Percentiles rank a stretch among this genome's conserved stretches.
phyloP scores from a whole-genome alignment of 2,797 vertebrate species.

The Myotis myotis region DNA sequence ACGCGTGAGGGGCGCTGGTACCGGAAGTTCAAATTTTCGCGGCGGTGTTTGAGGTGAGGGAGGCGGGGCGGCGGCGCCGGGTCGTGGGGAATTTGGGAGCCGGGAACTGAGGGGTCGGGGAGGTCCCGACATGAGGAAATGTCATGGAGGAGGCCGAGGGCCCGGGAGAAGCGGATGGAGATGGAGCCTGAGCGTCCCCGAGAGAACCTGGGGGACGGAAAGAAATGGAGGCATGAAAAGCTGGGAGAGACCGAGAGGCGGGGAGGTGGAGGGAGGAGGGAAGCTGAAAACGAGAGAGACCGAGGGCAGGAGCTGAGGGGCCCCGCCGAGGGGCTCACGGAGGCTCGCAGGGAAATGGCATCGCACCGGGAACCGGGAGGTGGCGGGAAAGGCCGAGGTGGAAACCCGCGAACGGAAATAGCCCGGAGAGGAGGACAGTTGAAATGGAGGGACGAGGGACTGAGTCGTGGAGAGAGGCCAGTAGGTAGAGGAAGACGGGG shows the following conservation, averaged over 20 bases:
- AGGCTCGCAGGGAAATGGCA: not conserved
- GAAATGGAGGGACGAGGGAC: not conserved
- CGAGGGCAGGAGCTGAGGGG: not conserved
- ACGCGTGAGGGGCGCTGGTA: rapidly evolving
- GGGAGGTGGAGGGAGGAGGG: not conserved
- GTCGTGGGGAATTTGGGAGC: rapidly evolving
- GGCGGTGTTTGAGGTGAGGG: not conserved
- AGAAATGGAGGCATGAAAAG: not conserved
- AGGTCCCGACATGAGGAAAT: not conserved
- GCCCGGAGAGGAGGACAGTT: not conserved
- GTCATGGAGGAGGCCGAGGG: not conserved
- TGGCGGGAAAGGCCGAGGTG: not conserved
- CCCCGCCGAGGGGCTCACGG: not conserved
- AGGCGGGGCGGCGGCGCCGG: rapidly evolving
- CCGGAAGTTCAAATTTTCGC: slow-evolving; percentile 37
- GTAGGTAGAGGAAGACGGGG: not conserved
- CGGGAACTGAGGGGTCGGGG: not conserved
- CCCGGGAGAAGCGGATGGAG: too few species aligned
- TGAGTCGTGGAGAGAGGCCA: not conserved
- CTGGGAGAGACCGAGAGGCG: not conserved
- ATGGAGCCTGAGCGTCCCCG: not conserved
- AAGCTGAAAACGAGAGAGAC: not conserved
- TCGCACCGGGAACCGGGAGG: not conserved
- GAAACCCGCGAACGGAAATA: rapidly evolving
- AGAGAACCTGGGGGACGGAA: not conserved